Percentiles rank a stretch among this genome's conserved stretches.
Evolutionary conservation across 2,113 vertebrate genomes (phyloP).

Genomic region (Pionites leucogaster): DNA sequence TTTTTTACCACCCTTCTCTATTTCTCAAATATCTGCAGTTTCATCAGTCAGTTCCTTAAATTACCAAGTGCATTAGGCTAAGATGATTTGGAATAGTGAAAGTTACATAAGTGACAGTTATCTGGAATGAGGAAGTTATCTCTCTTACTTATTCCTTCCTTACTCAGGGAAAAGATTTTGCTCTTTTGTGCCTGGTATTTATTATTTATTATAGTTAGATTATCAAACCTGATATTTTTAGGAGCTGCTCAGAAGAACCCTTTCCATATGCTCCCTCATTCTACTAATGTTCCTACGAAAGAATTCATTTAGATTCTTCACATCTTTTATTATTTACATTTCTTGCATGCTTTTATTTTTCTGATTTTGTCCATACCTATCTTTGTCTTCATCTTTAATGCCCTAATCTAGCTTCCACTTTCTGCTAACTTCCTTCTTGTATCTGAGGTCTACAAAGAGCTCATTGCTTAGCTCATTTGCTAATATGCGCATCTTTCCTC

Average conservation of each 20-base stretch:
- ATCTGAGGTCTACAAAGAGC: neutral
- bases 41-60: neutral
- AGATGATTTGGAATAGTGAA: neutral
- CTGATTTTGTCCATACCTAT: neutral
- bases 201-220: neutral
- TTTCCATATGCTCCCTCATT: neutral
- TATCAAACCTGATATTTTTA: neutral
- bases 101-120: neutral
- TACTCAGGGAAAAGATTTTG: neutral
- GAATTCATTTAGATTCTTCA: neutral
- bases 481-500: neutral
- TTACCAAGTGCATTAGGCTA: neutral
- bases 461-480: neutral
- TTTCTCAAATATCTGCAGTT: neutral
- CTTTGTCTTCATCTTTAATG: neutral
- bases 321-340: neutral
- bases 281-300: neutral
- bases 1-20: neutral
- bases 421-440: neutral
- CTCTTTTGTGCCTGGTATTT: neutral
- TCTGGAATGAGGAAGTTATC: neutral
- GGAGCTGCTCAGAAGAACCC: neutral
- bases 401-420: neutral
- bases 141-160: neutral
- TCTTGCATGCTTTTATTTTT: neutral